A percentile compares a stretch with the other conserved stretches of the same genome.
Conservation (phyloP, 1,140 invertebrate genomes). For the Drosophila littoralis region DNA sequence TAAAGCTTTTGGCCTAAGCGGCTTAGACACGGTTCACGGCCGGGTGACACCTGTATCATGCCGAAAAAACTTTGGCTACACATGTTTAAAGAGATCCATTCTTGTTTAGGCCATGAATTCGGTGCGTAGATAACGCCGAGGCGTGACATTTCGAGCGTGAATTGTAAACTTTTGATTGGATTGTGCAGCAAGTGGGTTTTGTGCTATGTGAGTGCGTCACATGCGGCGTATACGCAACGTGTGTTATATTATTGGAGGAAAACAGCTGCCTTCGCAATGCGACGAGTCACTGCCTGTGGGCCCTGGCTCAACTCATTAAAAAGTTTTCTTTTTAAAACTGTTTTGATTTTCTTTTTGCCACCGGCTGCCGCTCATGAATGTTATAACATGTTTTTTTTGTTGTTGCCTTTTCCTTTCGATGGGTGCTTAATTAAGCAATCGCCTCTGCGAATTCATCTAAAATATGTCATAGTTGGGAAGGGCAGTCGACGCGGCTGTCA, state of each 20-base stretch:
- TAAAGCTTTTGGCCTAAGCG: slow-evolving; percentile 60
- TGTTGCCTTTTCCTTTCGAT: not conserved
- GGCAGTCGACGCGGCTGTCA: slow-evolving; percentile 45
- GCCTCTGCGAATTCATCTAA: slow-evolving; percentile 19
- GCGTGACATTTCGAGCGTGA: slow-evolving; percentile 75
- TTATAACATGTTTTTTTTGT: slow-evolving; percentile 8
- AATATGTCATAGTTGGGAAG: slow-evolving; percentile 50
- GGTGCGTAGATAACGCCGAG: slow-evolving; percentile 40
- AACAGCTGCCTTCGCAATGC: slow-evolving; percentile 32
- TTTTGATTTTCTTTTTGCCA: slow-evolving; percentile 62
- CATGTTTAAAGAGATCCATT: slow-evolving; percentile 54
- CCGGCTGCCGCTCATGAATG: slow-evolving; percentile 5
- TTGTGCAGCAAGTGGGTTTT: slow-evolving; percentile 69
- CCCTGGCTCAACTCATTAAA: slow-evolving; percentile 73
- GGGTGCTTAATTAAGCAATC: slow-evolving; percentile 67
- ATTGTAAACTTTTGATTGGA: slow-evolving; percentile 82
- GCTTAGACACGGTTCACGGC: slow-evolving; percentile 45
- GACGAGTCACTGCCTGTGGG: not conserved
- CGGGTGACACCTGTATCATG: slow-evolving; percentile 16
- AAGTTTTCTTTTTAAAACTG: slow-evolving; percentile 65
- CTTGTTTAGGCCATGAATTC: slow-evolving; percentile 50
- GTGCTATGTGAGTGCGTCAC: slow-evolving; percentile 42
- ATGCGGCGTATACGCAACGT: slow-evolving; percentile 65
- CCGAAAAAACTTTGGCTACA: slow-evolving; percentile 43
- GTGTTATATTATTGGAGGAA: slow-evolving; percentile 68